Conservation (phyloP, 2,888 invertebrate species). For the Smittia aterrima region DNA sequence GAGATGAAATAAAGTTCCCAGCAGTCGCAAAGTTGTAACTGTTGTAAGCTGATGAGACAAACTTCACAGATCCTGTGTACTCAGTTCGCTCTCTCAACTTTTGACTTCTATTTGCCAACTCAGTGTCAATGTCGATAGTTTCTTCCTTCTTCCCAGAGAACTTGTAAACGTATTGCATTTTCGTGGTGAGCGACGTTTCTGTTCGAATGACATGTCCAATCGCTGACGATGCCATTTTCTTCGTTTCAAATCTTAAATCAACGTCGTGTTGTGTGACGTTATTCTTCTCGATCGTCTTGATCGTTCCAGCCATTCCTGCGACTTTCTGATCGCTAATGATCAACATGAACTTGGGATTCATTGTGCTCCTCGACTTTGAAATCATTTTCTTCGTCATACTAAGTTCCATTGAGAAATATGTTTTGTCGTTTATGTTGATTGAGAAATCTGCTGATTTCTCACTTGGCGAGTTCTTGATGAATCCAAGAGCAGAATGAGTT, state of each 20-base stretch:
- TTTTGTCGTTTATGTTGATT: conserved; percentile 70
- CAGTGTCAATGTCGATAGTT: conserved; percentile 55
- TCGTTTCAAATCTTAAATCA: conserved; percentile 73
- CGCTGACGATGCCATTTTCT: conserved; percentile 69
- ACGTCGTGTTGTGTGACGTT: conserved; percentile 76
- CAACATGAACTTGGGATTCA: conserved; percentile 65
- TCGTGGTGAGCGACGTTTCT: conserved; percentile 50
- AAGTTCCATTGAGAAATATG: conserved; percentile 63
- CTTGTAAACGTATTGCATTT: conserved; percentile 45
- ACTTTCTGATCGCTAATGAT: conserved; percentile 71
- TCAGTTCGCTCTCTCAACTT: conserved; percentile 48
- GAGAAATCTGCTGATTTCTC: conserved; percentile 69
- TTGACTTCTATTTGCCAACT: conserved; percentile 55
- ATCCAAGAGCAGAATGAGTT: conserved; percentile 66
- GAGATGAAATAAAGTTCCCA: conserved; percentile 65
- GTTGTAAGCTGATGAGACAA: conserved; percentile 75
- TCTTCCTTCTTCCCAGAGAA: conserved; percentile 51
- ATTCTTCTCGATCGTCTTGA: conserved; percentile 63
- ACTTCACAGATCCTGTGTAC: conserved; percentile 62
- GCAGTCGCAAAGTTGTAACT: conserved; percentile 67
- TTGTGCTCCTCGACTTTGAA: conserved; percentile 11
- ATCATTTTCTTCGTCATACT: conserved; percentile 43
- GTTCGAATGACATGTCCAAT: conserved; percentile 65
- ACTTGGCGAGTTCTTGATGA: conserved; percentile 66
- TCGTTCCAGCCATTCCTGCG: conserved; percentile 63